Evolutionary conservation across 2,888 invertebrate genomes (phyloP).

Genomic region (Drosophila prostipennis): DNA sequence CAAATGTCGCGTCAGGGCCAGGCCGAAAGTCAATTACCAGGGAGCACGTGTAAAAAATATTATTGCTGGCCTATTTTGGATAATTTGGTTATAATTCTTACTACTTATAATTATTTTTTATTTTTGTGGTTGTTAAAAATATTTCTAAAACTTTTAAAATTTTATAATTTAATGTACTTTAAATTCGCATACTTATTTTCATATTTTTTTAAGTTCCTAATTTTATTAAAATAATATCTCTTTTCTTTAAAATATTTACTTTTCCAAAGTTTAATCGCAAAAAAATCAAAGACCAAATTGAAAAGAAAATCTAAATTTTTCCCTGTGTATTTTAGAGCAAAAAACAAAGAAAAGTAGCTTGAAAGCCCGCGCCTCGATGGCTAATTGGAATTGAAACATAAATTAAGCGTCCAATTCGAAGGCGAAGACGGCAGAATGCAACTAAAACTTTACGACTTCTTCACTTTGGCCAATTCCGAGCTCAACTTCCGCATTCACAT

Average conservation of each 20-base stretch:
- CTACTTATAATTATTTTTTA: no score
- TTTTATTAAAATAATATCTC: no score
- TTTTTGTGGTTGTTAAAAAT: not conserved
- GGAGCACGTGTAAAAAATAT: slow-evolving; percentile 12
- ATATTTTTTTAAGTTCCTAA: no score
- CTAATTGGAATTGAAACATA: slow-evolving; percentile 84
- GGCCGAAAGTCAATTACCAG: slow-evolving; percentile 75
- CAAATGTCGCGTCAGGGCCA: slow-evolving; percentile 75
- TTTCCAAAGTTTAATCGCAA: no score
- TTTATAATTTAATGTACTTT: no score
- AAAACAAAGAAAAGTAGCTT: slow-evolving; percentile 54
- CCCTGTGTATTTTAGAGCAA: slow-evolving; percentile 7
- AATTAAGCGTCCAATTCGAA: slow-evolving; percentile 83
- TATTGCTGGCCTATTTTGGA: not conserved
- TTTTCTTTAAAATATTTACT: no score
- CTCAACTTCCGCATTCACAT: slow-evolving; percentile 54
- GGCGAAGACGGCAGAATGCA: slow-evolving; percentile 63
- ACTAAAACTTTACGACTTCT: slow-evolving; percentile 74
- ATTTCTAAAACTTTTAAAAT: no score
- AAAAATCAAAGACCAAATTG: not conserved
- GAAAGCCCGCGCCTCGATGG: slow-evolving; percentile 73
- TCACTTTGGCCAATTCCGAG: slow-evolving; percentile 47
- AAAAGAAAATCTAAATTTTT: not conserved
- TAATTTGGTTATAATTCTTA: not conserved
- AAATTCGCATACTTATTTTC: no score